These are phyloP conservation scores for Latrodectus geometricus DNA, from an alignment of 1,140 invertebrate species.

Conservation along the genomic window DNA sequence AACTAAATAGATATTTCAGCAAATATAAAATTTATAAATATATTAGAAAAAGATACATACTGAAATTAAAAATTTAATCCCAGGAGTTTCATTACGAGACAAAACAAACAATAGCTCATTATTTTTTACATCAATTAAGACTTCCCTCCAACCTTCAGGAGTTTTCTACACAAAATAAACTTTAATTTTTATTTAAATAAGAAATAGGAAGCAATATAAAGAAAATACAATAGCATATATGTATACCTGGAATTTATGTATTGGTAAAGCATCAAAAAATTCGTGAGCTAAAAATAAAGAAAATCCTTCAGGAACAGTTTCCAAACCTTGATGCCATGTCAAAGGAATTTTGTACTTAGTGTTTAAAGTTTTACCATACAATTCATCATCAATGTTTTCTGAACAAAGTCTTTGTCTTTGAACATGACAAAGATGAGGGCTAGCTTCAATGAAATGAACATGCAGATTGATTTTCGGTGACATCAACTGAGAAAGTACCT, in stretches of 20 bases:
- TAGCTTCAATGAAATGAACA: conserved; percentile 92
- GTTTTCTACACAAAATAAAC: conserved; percentile 56
- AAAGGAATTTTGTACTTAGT: conserved; percentile 78
- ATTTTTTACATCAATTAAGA: conserved; percentile 63
- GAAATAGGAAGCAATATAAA: background rate
- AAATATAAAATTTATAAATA: too few relatives aligned
- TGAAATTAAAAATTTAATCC: conserved; percentile 70
- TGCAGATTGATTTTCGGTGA: conserved; percentile 72
- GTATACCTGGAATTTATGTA: conserved; percentile 84
- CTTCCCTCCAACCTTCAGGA: conserved; percentile 63
- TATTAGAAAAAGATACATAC: conserved; percentile 62
- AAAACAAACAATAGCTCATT: conserved; percentile 78
- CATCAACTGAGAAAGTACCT: conserved; percentile 75
- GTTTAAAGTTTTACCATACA: conserved; percentile 27
- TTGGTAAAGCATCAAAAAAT: conserved; percentile 98
- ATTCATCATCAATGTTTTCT: conserved; percentile 58
- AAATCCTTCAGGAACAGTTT: conserved; percentile 84
- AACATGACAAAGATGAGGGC: conserved; percentile 77
- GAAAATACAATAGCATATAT: background rate
- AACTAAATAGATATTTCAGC: too few relatives aligned
- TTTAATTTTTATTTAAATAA: background rate
- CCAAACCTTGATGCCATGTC: conserved; percentile 86
- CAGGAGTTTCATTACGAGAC: conserved; percentile 77
- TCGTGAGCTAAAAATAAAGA: conserved; percentile 94
- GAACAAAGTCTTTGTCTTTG: conserved; percentile 76